Evolutionary conservation across 1,140 invertebrate species (phyloP).

Genomic region (Drosophila dunni): DNA sequence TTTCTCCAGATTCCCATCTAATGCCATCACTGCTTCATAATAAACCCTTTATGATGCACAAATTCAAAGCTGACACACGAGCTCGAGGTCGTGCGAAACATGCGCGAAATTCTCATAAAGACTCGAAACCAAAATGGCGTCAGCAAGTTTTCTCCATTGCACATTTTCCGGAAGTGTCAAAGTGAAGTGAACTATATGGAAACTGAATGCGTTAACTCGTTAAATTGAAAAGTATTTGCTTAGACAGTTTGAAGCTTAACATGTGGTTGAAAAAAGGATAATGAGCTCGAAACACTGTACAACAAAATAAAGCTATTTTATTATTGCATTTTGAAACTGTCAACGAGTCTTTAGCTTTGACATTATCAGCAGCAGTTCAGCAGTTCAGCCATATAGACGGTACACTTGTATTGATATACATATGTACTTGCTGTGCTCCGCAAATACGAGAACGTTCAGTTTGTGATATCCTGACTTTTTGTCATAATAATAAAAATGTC

Average conservation of each 20-base stretch:
- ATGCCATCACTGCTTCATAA: slow-evolving; percentile 16
- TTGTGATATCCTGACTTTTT: slow-evolving; percentile 77
- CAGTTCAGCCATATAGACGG: slow-evolving; percentile 54
- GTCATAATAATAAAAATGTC: slow-evolving; percentile 82
- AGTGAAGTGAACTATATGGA: slow-evolving; percentile 9
- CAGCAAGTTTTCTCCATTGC: slow-evolving; percentile 41
- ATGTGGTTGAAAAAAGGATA: background rate
- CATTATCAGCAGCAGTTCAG: slow-evolving; percentile 66
- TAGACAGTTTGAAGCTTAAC: slow-evolving; percentile 8
- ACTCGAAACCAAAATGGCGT: slow-evolving; percentile 61
- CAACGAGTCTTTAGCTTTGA: slow-evolving; percentile 23
- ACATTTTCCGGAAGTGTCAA: slow-evolving; percentile 26
- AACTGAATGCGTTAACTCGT: slow-evolving; percentile 53
- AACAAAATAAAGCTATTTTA: slow-evolving; percentile 28
- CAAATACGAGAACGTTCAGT: slow-evolving; percentile 13
- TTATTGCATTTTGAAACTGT: slow-evolving; percentile 32
- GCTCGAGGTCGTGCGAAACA: slow-evolving; percentile 27
- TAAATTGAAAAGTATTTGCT: slow-evolving; percentile 39
- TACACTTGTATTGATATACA: background rate
- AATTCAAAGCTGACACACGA: slow-evolving; percentile 47
- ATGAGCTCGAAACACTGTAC: background rate
- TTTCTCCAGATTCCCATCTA: background rate
- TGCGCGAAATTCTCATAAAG: slow-evolving; percentile 43
- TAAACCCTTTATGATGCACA: slow-evolving; percentile 70
- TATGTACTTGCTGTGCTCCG: background rate